phyloP scores from a whole-genome alignment of 2,113 vertebrate species.

The Charadrius vociferus region DNA sequence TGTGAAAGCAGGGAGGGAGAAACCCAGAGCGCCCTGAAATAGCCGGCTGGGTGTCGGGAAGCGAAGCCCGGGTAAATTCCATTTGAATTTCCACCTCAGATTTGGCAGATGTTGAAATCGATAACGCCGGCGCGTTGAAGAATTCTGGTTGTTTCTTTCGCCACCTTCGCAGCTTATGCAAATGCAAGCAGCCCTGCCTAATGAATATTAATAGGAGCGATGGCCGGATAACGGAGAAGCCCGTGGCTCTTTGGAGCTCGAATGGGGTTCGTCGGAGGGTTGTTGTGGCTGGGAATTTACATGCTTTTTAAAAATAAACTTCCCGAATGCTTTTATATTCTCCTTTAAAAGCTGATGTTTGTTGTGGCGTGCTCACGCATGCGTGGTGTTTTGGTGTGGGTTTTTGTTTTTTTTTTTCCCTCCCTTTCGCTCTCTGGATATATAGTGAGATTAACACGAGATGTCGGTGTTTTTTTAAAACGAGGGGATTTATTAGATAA shows the following conservation, averaged over 20 bases:
- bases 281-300: constrained; percentile 71
- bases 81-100: constrained; percentile 72
- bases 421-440: background rate
- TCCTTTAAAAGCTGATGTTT: constrained; percentile 62
- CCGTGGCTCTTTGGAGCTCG: constrained; percentile 70
- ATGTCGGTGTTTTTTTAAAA: constrained; percentile 25
- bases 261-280: constrained; percentile 66
- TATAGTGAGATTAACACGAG: background rate
- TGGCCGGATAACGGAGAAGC: constrained; percentile 71
- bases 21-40: constrained; percentile 19
- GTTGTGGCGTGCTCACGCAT: background rate
- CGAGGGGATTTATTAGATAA: constrained; percentile 57
- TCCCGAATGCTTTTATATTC: constrained; percentile 61
- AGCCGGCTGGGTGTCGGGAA: background rate
- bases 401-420: accelerated
- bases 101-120: constrained; percentile 75
- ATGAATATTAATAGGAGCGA: constrained; percentile 77
- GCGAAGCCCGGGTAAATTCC: constrained; percentile 67
- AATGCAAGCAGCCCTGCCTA: constrained; percentile 75
- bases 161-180: constrained; percentile 76
- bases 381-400: background rate
- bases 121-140: constrained; percentile 74
- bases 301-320: constrained; percentile 77
- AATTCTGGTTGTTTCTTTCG: constrained; percentile 79
- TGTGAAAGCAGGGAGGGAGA: constrained; percentile 41